These are phyloP conservation scores for Lasioglossum villosulum DNA, from an alignment of 2,888 invertebrate species.

Conservation along the genomic window DNA sequence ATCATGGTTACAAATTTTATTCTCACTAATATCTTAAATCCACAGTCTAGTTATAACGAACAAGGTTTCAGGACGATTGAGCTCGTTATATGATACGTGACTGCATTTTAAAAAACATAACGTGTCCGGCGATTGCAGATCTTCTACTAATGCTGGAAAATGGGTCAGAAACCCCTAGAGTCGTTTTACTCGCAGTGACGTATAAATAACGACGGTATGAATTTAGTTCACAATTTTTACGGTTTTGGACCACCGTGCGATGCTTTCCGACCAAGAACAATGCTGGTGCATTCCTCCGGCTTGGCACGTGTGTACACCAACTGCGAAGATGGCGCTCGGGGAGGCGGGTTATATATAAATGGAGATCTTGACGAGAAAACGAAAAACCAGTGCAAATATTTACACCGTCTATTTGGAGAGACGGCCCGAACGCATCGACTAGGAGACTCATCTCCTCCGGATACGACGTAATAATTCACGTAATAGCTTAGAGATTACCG, in stretches of 20 bases:
- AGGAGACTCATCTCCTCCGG: constrained; percentile 4
- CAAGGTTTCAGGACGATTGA: background rate
- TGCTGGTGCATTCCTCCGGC: constrained; percentile 49
- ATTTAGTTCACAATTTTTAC: background rate
- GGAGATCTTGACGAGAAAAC: constrained; percentile 40
- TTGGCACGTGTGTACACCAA: constrained; percentile 60
- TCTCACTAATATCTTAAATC: background rate
- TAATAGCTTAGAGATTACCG: constrained; percentile 25
- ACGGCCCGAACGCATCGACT: constrained; percentile 28
- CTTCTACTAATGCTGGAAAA: background rate
- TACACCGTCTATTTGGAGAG: constrained; percentile 68
- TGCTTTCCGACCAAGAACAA: constrained; percentile 60
- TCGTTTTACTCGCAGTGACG: background rate
- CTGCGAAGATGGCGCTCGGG: constrained; percentile 39
- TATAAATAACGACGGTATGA: background rate
- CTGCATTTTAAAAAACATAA: background rate
- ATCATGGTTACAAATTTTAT: background rate
- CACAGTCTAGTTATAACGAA: background rate
- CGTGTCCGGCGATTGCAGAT: background rate
- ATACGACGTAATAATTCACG: constrained; percentile 41
- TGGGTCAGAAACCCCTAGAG: background rate
- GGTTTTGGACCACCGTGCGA: background rate
- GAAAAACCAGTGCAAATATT: constrained; percentile 69
- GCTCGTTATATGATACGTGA: background rate
- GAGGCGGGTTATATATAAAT: constrained; percentile 63